Conservation (phyloP, 2,113 vertebrate genomes). For the Microtus richardsoni region DNA sequence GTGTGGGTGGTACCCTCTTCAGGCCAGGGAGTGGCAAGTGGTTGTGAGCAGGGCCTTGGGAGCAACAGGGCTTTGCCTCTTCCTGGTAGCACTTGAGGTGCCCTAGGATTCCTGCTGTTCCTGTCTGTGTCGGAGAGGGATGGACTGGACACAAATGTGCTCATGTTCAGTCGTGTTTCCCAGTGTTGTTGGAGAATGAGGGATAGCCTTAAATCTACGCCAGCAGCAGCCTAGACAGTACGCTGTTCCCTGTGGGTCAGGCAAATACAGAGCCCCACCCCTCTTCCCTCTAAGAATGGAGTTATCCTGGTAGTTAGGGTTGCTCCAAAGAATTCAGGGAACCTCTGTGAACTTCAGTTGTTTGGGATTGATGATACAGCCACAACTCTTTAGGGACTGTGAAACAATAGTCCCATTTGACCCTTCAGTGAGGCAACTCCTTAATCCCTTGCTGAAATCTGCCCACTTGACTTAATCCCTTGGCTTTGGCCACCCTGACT, state of each 20-base stretch:
- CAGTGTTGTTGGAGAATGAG: background rate
- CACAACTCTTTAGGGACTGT: too few species aligned
- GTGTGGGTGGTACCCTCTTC: background rate
- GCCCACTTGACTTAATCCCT: background rate
- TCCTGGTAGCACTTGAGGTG: background rate
- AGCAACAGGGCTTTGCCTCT: background rate
- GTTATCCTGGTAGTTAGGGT: background rate
- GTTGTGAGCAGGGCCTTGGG: background rate
- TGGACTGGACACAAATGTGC: rapidly evolving
- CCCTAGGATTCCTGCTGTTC: background rate
- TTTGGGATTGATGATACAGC: background rate
- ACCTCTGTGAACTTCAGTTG: background rate
- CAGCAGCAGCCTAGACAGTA: background rate
- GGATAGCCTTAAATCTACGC: background rate
- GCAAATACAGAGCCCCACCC: background rate
- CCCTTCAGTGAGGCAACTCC: background rate
- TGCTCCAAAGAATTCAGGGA: background rate
- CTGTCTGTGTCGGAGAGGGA: background rate
- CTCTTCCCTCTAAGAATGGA: background rate
- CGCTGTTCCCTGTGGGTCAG: background rate
- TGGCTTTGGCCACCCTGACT: too few species aligned
- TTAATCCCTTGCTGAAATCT: background rate
- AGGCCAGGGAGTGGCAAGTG: background rate
- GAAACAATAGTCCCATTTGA: background rate
- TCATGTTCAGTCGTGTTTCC: background rate